Conservation (phyloP, 37 sponge, comb jelly and placozoan genomes). For the Beroe forskalii region DNA sequence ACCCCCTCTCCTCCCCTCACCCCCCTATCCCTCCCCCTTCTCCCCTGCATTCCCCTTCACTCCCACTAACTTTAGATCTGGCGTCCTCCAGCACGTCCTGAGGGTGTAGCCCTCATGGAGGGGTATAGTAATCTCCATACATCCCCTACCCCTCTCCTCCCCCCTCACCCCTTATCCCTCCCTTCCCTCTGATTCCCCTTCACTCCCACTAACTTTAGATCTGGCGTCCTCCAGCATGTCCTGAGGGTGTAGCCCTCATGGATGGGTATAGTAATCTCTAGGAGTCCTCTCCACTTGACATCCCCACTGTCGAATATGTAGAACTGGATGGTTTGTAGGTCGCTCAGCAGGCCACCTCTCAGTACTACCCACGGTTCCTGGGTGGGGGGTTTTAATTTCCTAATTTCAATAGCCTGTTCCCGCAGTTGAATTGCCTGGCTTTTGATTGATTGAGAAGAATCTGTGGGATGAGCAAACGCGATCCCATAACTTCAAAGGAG, state of each 20-base stretch:
- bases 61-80: not conserved
- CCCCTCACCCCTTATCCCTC: too few relatives aligned
- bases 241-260: conserved; percentile 11
- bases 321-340: conserved; percentile 2
- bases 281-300: conserved; percentile 15
- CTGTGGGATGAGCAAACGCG: too few relatives aligned
- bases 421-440: too few relatives aligned
- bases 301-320: conserved; percentile 28
- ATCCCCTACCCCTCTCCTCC: too few relatives aligned
- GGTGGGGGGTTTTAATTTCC: too few relatives aligned
- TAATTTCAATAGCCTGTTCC: too few relatives aligned
- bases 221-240: conserved; percentile 49
- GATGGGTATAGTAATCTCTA: conserved; percentile 24
- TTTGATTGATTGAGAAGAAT: too few relatives aligned
- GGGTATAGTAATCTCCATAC: not conserved
- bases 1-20: too few relatives aligned
- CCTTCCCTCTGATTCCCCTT: too few relatives aligned
- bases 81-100: conserved; percentile 13
- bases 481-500: too few relatives aligned
- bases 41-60: too few relatives aligned
- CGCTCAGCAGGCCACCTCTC: not conserved
- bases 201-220: not conserved
- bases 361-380: conserved; percentile 59
- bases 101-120: not conserved
- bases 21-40: too few relatives aligned